Conservation (phyloP, 23 tunicate genomes). For the Halocynthia aurantium region DNA sequence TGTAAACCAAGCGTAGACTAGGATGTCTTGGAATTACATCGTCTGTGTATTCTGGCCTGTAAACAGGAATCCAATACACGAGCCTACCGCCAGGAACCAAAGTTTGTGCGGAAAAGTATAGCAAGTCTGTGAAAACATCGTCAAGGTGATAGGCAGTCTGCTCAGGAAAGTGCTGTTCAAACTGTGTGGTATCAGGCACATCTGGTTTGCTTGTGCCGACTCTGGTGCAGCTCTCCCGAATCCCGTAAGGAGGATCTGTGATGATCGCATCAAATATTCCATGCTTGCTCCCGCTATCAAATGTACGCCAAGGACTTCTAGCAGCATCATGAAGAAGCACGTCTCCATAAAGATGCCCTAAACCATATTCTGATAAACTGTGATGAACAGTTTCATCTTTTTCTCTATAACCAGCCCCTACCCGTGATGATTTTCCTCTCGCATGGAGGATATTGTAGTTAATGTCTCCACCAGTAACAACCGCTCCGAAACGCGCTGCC, state of each 20-base stretch:
- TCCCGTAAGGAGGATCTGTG: slow-evolving; percentile 99
- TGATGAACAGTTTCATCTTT: slow-evolving; percentile 78
- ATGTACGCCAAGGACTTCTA: slow-evolving; percentile 48
- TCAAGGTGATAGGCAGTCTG: slow-evolving; percentile 80
- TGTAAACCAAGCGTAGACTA: slow-evolving; percentile 50
- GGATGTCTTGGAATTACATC: slow-evolving; percentile 77
- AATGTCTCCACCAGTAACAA: slow-evolving; percentile 90
- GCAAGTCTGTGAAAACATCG: slow-evolving; percentile 83
- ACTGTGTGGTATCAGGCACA: slow-evolving; percentile 19
- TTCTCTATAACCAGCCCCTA: slow-evolving; percentile 70
- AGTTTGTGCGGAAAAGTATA: slow-evolving; percentile 51
- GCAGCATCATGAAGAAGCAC: slow-evolving; percentile 75
- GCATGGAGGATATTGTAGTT: slow-evolving; percentile 89
- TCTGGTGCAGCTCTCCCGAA: slow-evolving; percentile 68
- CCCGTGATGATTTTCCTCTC: slow-evolving; percentile 85
- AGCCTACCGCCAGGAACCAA: slow-evolving; percentile 75
- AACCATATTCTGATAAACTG: slow-evolving; percentile 53
- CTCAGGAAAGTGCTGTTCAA: slow-evolving; percentile 73
- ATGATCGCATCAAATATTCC: slow-evolving; percentile 91
- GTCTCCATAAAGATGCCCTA: slow-evolving; percentile 56
- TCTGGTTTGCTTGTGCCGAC: slow-evolving; percentile 66
- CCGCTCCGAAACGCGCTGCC: slow-evolving; percentile 85
- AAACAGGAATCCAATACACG: slow-evolving; percentile 91
- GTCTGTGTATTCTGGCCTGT: slow-evolving; percentile 55
- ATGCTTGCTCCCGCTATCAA: not conserved